Conservation (phyloP, 2,113 vertebrate genomes). For the Sebastes schlegelii region DNA sequence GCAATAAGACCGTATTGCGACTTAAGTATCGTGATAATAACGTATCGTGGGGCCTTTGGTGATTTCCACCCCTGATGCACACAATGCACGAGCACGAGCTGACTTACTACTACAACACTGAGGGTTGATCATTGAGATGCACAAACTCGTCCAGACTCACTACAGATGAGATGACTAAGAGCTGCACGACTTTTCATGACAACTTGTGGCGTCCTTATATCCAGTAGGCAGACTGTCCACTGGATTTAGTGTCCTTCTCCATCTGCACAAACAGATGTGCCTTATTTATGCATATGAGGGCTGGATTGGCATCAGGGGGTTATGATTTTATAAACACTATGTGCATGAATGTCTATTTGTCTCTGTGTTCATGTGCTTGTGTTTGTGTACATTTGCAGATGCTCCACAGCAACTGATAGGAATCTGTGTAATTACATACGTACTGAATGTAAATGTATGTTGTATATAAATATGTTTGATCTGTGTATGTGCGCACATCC, state of each 20-base stretch:
- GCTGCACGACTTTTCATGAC: constrained; percentile 40
- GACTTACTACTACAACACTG: neutral
- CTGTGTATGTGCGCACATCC: constrained; percentile 9
- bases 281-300: constrained; percentile 10
- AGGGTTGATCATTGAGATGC: constrained; percentile 10
- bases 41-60: too few relatives aligned
- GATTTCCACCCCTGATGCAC: too few relatives aligned
- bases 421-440: constrained; percentile 22
- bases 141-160: neutral
- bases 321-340: constrained; percentile 13
- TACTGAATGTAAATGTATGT: constrained; percentile 38
- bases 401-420: neutral
- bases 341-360: neutral
- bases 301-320: neutral
- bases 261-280: constrained; percentile 46
- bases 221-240: constrained; percentile 19
- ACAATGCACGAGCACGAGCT: neutral
- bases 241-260: constrained; percentile 40
- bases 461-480: constrained; percentile 28
- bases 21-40: too few relatives aligned
- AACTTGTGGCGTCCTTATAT: constrained; percentile 59
- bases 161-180: constrained; percentile 37
- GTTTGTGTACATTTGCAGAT: neutral
- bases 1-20: too few relatives aligned
- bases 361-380: neutral